Evolutionary conservation across 2,797 vertebrate species (phyloP).

Genomic region (Hafferia zeledoni): DNA sequence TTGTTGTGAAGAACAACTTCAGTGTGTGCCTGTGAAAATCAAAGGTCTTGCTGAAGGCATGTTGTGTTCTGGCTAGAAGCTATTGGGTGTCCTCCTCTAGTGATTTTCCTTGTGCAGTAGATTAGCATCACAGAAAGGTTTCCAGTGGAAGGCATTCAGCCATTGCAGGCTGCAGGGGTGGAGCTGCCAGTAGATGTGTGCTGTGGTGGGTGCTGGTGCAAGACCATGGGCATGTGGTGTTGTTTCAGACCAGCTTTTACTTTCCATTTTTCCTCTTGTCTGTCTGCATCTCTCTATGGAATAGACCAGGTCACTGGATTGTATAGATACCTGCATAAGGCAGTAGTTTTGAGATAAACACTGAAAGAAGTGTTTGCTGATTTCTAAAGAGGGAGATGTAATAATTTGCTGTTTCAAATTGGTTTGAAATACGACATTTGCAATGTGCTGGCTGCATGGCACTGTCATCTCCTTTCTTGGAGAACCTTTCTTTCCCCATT

Average conservation of each 20-base stretch:
- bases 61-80: conserved; percentile 47
- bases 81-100: conserved; percentile 31
- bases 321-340: not conserved
- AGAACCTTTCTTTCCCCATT: not conserved
- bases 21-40: conserved; percentile 52
- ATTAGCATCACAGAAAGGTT: not conserved
- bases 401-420: not conserved
- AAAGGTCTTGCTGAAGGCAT: conserved; percentile 46
- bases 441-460: not conserved
- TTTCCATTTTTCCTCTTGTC: not conserved
- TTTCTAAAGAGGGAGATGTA: not conserved
- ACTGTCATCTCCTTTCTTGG: not conserved
- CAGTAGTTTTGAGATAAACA: not conserved
- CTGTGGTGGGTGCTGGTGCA: not conserved
- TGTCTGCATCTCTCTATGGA: not conserved
- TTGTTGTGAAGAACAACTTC: conserved; percentile 55
- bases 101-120: not conserved
- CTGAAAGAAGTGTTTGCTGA: not conserved
- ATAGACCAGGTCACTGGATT: not conserved
- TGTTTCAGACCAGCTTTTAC: not conserved
- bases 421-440: not conserved
- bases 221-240: not conserved
- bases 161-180: not conserved
- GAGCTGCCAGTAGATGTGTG: not conserved
- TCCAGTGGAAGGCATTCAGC: not conserved